Evolutionary conservation across 1,140 invertebrate genomes (phyloP).

Genomic region (Drosophila ananassae): DNA sequence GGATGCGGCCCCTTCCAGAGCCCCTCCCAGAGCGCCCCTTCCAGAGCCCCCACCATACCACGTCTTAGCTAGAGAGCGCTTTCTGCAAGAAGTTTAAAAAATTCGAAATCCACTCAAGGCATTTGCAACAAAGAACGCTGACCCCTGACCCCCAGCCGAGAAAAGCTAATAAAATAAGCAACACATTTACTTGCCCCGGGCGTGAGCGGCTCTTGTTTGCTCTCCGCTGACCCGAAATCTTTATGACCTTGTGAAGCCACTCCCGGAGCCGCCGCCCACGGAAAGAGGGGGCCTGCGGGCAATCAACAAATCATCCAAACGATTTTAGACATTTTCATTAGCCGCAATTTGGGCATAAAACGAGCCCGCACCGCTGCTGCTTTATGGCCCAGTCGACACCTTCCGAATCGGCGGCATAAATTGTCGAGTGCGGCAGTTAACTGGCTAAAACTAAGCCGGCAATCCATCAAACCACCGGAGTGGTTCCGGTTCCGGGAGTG

Average conservation of each 20-base stretch:
- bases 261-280: neutral
- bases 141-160: neutral
- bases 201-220: slow-evolving; percentile 7
- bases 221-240: slow-evolving; percentile 29
- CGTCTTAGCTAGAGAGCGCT: too few relatives aligned
- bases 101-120: neutral
- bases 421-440: slow-evolving; percentile 69
- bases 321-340: slow-evolving; percentile 46
- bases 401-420: slow-evolving; percentile 43
- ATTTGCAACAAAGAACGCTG: neutral
- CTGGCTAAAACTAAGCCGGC: slow-evolving; percentile 77
- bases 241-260: slow-evolving; percentile 31
- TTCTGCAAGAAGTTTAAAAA: too few relatives aligned
- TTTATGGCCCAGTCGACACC: slow-evolving; percentile 47
- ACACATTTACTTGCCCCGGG: neutral
- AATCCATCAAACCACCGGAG: slow-evolving; percentile 70
- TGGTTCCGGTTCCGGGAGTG: neutral
- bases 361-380: neutral
- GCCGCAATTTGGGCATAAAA: slow-evolving; percentile 45
- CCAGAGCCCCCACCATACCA: too few relatives aligned
- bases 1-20: too few relatives aligned
- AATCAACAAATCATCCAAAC: slow-evolving; percentile 46
- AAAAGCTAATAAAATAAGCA: slow-evolving; percentile 1
- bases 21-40: too few relatives aligned
- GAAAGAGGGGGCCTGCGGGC: neutral